A percentile compares a stretch with the other conserved stretches of the same genome.
Evolutionary conservation across 2,888 invertebrate genomes (phyloP).

Genomic region (Steromphala cineraria): DNA sequence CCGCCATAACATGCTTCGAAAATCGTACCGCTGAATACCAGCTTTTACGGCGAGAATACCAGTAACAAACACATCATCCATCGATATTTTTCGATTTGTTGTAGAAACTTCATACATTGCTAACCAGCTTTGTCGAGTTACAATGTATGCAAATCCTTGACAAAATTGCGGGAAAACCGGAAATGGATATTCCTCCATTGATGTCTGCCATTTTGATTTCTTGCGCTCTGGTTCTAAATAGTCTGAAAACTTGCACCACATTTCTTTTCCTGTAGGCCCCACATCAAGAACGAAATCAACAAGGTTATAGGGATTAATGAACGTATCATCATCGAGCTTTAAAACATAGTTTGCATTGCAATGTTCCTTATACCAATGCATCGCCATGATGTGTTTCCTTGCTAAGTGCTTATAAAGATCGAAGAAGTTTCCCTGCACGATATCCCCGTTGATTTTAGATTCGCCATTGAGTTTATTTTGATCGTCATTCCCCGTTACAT

Average conservation of each 20-base stretch:
- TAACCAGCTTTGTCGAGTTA: neutral
- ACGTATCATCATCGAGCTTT: neutral
- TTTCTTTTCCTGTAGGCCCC: neutral
- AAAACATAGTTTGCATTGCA: neutral
- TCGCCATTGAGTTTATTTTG: neutral
- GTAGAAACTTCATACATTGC: neutral
- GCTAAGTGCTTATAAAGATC: neutral
- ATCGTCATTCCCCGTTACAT: too few relatives aligned
- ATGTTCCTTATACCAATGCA: neutral
- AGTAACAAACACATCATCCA: neutral
- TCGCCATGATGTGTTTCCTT: constrained; percentile 2
- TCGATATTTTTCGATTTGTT: neutral
- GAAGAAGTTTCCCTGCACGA: neutral
- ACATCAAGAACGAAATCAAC: neutral
- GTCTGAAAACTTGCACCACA: neutral
- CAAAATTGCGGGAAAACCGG: neutral
- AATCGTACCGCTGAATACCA: neutral
- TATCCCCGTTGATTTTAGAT: neutral
- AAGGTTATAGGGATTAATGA: neutral
- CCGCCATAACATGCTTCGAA: neutral
- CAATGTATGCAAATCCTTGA: neutral
- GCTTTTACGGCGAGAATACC: neutral
- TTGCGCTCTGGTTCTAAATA: too few relatives aligned
- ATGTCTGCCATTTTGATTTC: neutral
- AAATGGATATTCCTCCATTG: neutral